Percentiles rank a stretch among this genome's conserved stretches.
These are phyloP conservation scores for Choristoneura rosaceana DNA, from an alignment of 2,888 invertebrate genomes.

Conservation along the genomic window DNA sequence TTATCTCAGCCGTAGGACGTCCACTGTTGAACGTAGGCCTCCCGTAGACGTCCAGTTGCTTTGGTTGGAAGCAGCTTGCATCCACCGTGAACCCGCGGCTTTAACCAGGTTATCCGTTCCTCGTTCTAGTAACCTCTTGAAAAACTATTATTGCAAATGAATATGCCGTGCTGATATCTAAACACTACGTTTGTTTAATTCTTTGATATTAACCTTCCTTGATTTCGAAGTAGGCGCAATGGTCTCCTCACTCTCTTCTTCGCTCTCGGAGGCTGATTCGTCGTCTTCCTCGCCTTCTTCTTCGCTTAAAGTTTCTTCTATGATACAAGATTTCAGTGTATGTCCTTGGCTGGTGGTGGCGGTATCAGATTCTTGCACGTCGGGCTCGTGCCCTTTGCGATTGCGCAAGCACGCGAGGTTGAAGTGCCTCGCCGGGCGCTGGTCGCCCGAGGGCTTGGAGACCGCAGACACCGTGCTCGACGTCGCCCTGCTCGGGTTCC, in stretches of 20 bases:
- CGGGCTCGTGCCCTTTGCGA: not conserved
- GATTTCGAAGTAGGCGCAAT: conserved; percentile 34
- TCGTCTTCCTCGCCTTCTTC: conserved; percentile 31
- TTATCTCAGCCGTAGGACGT: no score
- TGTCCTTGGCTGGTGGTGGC: conserved; percentile 37
- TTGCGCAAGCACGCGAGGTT: not conserved
- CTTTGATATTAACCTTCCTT: not conserved
- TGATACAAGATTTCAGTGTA: conserved; percentile 13
- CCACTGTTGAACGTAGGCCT: no score
- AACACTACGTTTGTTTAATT: not conserved
- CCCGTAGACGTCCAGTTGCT: no score
- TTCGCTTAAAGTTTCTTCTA: not conserved
- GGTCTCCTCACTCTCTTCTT: conserved; percentile 49
- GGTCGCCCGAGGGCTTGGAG: not conserved
- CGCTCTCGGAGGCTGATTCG: conserved; percentile 49
- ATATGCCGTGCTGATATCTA: not conserved
- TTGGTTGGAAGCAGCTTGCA: no score
- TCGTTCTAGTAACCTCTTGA: no score
- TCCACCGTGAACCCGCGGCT: no score
- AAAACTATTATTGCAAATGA: no score
- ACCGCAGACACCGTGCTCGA: not conserved
- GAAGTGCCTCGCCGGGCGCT: not conserved
- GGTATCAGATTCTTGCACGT: not conserved
- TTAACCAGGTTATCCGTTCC: no score
- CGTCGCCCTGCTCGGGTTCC: not conserved